These are phyloP conservation scores for Ploceus nigricollis DNA, from an alignment of 2,113 vertebrate genomes.

Conservation along the genomic window DNA sequence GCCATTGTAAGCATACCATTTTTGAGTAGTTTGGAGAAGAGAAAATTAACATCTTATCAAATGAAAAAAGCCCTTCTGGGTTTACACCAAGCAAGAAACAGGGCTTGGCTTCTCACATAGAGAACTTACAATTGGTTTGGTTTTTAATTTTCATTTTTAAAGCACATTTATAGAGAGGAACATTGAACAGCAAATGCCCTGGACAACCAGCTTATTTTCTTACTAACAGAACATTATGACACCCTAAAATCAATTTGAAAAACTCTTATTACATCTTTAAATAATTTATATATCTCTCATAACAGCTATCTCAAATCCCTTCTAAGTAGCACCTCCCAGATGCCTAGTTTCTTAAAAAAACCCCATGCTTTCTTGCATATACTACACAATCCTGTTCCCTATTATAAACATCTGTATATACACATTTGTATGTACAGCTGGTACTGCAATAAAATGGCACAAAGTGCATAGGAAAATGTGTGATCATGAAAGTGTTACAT, in stretches of 20 bases:
- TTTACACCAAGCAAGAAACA: not conserved
- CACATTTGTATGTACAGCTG: not conserved
- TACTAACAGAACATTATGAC: not conserved
- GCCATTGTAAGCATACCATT: not conserved
- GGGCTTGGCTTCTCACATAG: not conserved
- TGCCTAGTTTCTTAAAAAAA: not conserved
- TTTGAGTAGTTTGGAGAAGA: not conserved
- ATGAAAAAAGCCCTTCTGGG: not conserved
- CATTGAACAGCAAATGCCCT: not conserved
- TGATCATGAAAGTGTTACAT: not conserved
- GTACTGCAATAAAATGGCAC: not conserved
- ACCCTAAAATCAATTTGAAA: not conserved
- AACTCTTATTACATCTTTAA: not conserved
- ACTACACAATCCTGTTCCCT: not conserved
- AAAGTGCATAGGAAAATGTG: not conserved
- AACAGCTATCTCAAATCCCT: not conserved
- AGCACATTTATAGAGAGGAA: not conserved
- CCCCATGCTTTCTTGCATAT: not conserved
- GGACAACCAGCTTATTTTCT: not conserved
- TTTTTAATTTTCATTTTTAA: not conserved
- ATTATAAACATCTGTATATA: rapidly evolving
- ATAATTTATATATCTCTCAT: not conserved
- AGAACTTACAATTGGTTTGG: not conserved
- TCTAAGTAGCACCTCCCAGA: not conserved
- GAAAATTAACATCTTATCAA: not conserved